phyloP scores from a whole-genome alignment of 2,888 invertebrate species.

The Torymus texanus region DNA sequence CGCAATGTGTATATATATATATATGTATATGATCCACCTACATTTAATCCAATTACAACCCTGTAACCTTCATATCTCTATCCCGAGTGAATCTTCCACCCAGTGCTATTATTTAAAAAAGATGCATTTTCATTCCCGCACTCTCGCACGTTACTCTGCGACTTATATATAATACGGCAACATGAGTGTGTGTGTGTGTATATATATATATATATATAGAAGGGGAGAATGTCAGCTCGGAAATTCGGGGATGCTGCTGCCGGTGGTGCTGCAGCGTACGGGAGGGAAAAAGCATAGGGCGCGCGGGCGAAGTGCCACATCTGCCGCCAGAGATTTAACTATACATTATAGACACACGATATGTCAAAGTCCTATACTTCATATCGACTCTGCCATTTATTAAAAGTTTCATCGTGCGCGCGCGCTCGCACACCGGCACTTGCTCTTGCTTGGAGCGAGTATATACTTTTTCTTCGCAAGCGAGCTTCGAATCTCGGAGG shows the following conservation, averaged over 20 bases:
- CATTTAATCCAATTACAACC: slow-evolving; percentile 27
- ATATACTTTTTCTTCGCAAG: slow-evolving; percentile 17
- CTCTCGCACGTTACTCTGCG: too few relatives aligned
- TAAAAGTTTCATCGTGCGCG: slow-evolving; percentile 75
- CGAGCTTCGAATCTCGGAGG: background rate
- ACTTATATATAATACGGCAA: background rate
- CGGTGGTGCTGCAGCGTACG: slow-evolving; percentile 50
- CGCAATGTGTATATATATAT: too few relatives aligned
- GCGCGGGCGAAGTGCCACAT: slow-evolving; percentile 70
- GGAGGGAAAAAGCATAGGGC: slow-evolving; percentile 57
- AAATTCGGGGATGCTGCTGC: slow-evolving; percentile 60
- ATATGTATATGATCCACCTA: too few relatives aligned
- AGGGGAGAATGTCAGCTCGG: slow-evolving; percentile 53
- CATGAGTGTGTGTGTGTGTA: too few relatives aligned
- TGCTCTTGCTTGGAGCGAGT: background rate
- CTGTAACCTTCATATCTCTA: background rate
- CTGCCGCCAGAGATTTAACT: slow-evolving; percentile 75
- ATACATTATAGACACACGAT: slow-evolving; percentile 76
- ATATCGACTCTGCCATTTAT: slow-evolving; percentile 76
- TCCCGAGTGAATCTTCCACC: background rate
- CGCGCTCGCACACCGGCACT: slow-evolving; percentile 60
- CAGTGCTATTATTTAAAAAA: slow-evolving; percentile 41
- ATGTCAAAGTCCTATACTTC: slow-evolving; percentile 76
- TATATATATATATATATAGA: background rate
- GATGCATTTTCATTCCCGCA: slow-evolving; percentile 49